Evolutionary conservation across 2,797 vertebrate genomes (phyloP).

Genomic region (Psittacula derbiana): DNA sequence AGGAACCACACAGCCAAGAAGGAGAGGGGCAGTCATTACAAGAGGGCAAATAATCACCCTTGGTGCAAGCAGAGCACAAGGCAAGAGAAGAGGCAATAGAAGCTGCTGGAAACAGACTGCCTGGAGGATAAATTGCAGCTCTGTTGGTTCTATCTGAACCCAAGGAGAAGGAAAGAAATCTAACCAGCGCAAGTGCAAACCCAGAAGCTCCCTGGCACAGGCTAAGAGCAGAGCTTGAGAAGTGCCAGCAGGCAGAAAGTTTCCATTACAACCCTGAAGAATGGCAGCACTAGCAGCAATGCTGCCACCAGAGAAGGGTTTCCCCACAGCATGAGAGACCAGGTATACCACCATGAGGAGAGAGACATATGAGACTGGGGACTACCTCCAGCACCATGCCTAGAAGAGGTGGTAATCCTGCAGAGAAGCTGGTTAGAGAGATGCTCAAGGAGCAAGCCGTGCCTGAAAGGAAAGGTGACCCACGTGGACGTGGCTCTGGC

Average conservation of each 20-base stretch:
- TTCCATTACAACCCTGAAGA: neutral
- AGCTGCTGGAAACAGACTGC: neutral
- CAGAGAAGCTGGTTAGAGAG: neutral
- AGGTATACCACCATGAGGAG: neutral
- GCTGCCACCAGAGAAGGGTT: neutral
- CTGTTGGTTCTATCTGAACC: neutral
- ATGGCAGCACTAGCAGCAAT: neutral
- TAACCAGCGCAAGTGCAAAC: neutral
- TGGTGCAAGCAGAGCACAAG: neutral
- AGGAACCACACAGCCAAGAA: neutral
- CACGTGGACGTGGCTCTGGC: neutral
- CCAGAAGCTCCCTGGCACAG: neutral
- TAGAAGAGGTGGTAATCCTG: neutral
- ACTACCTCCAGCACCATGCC: neutral
- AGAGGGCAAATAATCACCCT: neutral
- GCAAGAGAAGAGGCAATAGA: neutral
- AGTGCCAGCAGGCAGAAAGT: constrained; percentile 1
- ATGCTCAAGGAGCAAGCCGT: neutral
- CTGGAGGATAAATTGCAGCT: neutral
- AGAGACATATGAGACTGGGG: neutral
- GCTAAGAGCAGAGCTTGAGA: neutral
- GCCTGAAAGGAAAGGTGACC: neutral
- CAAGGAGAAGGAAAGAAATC: neutral
- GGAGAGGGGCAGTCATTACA: neutral
- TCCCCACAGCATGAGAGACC: neutral